Percentiles rank a stretch among this genome's conserved stretches.
phyloP scores from a whole-genome alignment of 1,140 invertebrate species.

The Ceratosolen fusciceps region DNA sequence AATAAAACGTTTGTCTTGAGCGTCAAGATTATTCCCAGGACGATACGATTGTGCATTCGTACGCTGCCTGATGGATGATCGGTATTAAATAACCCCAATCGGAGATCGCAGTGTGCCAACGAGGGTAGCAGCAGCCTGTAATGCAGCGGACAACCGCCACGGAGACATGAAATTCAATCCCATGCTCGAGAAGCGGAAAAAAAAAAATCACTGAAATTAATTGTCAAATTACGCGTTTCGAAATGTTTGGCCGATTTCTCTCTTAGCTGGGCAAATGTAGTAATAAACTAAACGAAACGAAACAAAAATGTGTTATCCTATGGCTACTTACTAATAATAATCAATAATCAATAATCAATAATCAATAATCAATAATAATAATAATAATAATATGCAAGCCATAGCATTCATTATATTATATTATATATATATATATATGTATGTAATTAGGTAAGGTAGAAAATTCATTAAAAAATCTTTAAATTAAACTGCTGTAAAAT shows the following conservation, averaged over 20 bases:
- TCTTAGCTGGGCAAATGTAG: constrained; percentile 5
- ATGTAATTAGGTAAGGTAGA: too few species aligned
- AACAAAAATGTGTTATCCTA: constrained; percentile 31
- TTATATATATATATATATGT: too few species aligned
- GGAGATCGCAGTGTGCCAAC: constrained; percentile 71
- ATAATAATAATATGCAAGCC: constrained; percentile 4
- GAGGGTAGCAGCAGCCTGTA: constrained; percentile 64
- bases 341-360: too few species aligned
- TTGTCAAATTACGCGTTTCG: constrained; percentile 49
- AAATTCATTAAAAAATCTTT: too few species aligned
- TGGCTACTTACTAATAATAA: constrained; percentile 14
- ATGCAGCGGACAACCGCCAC: constrained; percentile 65
- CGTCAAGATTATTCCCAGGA: constrained; percentile 74
- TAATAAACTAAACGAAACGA: neutral
- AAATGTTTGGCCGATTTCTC: constrained; percentile 39
- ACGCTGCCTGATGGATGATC: constrained; percentile 75
- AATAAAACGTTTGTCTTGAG: constrained; percentile 71
- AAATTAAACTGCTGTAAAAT: too few species aligned
- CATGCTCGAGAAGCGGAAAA: constrained; percentile 65
- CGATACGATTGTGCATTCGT: too few species aligned
- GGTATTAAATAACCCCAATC: constrained; percentile 76
- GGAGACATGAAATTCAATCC: constrained; percentile 64
- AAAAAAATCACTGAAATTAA: constrained; percentile 67
- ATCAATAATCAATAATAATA: too few species aligned
- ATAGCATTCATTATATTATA: constrained; percentile 19